These are phyloP conservation scores for Sebastes diploproa DNA, from an alignment of 2,797 vertebrate genomes.

Conservation along the genomic window DNA sequence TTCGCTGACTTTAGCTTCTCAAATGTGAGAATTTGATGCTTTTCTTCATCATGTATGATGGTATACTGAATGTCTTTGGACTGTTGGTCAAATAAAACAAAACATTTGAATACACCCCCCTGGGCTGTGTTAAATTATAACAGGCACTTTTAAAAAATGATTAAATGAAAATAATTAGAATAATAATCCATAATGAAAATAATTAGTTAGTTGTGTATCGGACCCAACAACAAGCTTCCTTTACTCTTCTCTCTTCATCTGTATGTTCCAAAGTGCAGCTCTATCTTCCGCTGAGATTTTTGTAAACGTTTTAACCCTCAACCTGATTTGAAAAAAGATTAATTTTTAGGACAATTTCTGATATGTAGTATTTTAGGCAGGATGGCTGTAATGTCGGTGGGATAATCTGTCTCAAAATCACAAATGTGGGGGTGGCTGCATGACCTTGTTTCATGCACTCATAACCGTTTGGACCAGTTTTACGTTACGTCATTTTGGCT, in stretches of 20 bases:
- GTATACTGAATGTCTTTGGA: not conserved
- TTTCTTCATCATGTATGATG: not conserved
- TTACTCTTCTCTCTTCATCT: not conserved
- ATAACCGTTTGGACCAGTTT: not conserved
- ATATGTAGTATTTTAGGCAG: not conserved
- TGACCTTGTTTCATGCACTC: conserved; percentile 32
- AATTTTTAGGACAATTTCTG: conserved; percentile 28
- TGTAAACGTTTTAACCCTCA: not conserved
- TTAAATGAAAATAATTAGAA: not conserved
- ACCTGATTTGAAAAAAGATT: conserved; percentile 45
- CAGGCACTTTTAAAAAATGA: not conserved
- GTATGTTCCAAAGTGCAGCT: not conserved
- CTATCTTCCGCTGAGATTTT: not conserved
- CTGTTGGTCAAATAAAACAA: not conserved
- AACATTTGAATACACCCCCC: not conserved
- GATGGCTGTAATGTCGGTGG: not conserved
- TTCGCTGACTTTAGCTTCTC: too few relatives aligned
- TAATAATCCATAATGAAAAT: not conserved
- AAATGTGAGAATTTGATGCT: too few relatives aligned
- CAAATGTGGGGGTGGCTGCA: conserved; percentile 5
- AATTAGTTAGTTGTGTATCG: not conserved
- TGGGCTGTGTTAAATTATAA: not conserved
- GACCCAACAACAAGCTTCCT: not conserved
- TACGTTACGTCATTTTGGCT: not conserved
- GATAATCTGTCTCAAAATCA: conserved; percentile 48